Base-by-base conservation (phyloP, 1,140 invertebrate species). In the Drosophila chauvacae region DNA sequence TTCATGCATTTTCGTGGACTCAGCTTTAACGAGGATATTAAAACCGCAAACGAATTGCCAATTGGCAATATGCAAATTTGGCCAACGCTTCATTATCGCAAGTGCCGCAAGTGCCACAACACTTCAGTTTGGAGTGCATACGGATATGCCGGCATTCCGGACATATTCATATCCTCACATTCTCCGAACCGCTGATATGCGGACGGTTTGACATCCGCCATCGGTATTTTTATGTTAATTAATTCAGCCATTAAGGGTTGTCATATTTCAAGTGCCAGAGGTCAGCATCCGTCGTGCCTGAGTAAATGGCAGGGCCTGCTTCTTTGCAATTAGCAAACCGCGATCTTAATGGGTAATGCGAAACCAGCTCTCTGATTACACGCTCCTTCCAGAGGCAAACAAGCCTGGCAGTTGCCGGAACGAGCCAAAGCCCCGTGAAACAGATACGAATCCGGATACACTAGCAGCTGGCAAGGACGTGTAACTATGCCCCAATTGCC, bases 181-280 rank as follows among this genome's bases (percentile, higher is more conserved):
- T 44, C 69, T 28, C 23, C 20, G n/a, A 16, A 18, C 42, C 42
- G n/a, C 26, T 23, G 48, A 74, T 56, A 50, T 55, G 59, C 37
- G 18, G 48, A 56, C 71, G 23, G 56, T 55, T 87, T 66, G 69
- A 59, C 39, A 35, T 16, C 62, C 41, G 45, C 42, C 70, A 80
- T 58, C 53, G 62, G 48, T 48, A 78, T 78, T 85, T 90, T 90
- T 85, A 65, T 85, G 81, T 76, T 85, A 85, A 87, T 87, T 87
- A 81, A 78, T 85, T 85, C 80, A 28, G 66, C 81, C 85, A 81
- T 78, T 81, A 85, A 90, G 81, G 69, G 69, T 45, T 78, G 81
- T 85, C 81, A 80, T 78, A 87, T 74, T 74, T 85, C 58, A 64
- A 88, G 71, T 45, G 65, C 35, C 41, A 5, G 26, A 59, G 59